Percentiles rank a stretch among this genome's conserved stretches.
These are phyloP conservation scores for Centropristis striata DNA, from an alignment of 2,113 vertebrate species.

Conservation along the genomic window DNA sequence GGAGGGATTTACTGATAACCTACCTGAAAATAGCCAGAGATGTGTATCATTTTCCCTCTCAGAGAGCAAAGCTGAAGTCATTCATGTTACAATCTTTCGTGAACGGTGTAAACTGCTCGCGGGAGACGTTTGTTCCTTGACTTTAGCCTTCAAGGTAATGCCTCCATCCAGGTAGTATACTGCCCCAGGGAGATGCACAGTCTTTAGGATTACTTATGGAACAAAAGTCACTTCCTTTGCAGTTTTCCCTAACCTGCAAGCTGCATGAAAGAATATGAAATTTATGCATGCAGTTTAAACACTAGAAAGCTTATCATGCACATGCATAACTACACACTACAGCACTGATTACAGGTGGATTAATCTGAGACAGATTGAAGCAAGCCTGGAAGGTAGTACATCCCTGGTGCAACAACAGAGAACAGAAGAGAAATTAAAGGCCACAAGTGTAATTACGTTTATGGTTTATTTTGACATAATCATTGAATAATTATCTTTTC, in stretches of 20 bases:
- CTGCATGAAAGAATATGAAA: conserved; percentile 15
- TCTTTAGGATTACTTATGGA: conserved; percentile 5
- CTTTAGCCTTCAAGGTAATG: conserved; percentile 21
- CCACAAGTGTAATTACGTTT: background rate
- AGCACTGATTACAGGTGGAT: conserved; percentile 19
- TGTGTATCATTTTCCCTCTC: background rate
- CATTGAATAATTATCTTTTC: background rate
- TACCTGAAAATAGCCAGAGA: conserved; percentile 25
- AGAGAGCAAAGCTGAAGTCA: conserved; percentile 6
- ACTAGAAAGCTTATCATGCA: background rate
- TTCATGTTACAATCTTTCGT: background rate
- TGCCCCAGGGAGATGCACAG: background rate
- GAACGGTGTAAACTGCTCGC: conserved; percentile 2
- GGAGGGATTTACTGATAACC: conserved; percentile 6
- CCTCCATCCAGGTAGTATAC: background rate
- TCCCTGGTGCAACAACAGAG: background rate
- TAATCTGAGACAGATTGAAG: conserved; percentile 11
- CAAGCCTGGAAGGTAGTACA: background rate
- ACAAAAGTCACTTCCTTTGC: background rate
- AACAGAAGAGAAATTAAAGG: background rate
- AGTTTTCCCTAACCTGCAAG: background rate
- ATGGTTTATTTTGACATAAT: conserved; percentile 33
- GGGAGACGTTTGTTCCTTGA: conserved; percentile 13
- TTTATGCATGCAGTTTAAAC: background rate
- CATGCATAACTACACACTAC: background rate